Evolutionary conservation across 2,888 invertebrate species (phyloP).

Genomic region (Yponomeuta sedellus): DNA sequence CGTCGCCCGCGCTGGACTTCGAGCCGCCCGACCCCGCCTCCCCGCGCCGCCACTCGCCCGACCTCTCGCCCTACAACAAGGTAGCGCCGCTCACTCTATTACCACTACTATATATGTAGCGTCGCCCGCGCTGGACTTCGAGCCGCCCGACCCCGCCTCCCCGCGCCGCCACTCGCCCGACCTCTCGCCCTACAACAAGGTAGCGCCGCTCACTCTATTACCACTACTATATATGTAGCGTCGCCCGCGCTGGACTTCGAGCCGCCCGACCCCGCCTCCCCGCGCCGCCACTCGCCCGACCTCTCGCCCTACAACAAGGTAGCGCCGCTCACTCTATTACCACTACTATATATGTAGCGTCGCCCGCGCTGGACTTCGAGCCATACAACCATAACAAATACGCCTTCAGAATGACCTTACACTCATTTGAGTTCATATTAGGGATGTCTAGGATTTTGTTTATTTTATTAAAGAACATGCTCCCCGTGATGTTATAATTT

Average conservation of each 20-base stretch:
- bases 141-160: constrained; percentile 71
- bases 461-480: too few species aligned
- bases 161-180: constrained; percentile 28
- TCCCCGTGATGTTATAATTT: too few species aligned
- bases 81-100: too few species aligned
- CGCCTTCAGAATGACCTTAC: too few species aligned
- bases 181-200: constrained; percentile 52
- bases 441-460: too few species aligned
- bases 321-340: too few species aligned
- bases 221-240: too few species aligned
- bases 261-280: constrained; percentile 66
- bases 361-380: constrained; percentile 84
- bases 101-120: too few species aligned
- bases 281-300: constrained; percentile 26
- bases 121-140: constrained; percentile 83
- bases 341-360: too few species aligned
- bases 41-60: constrained; percentile 27
- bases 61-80: constrained; percentile 50
- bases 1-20: constrained; percentile 83
- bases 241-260: constrained; percentile 85
- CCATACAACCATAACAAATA: constrained; percentile 78
- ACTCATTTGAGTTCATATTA: too few species aligned
- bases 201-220: too few species aligned
- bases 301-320: constrained; percentile 54
- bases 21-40: constrained; percentile 75